These are phyloP conservation scores for Agrilus cyanescens DNA, from an alignment of 2,888 invertebrate species.

Conservation along the genomic window DNA sequence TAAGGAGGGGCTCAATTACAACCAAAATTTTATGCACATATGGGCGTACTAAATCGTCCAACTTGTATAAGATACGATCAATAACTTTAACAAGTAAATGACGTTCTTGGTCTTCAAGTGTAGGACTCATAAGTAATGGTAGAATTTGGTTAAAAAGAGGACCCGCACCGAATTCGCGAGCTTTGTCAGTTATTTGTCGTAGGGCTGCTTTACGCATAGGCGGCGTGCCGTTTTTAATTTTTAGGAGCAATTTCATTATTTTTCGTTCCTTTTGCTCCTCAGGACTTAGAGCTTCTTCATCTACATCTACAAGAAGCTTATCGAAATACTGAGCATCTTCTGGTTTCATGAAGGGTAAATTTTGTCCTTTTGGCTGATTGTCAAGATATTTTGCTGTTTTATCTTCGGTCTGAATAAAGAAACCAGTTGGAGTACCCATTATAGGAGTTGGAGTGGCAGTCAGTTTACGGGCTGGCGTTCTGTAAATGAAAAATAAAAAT, in stretches of 20 bases:
- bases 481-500: conserved; percentile 50
- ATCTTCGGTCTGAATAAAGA: conserved; percentile 90
- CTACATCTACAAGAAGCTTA: conserved; percentile 93
- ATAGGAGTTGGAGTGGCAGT: conserved; percentile 98
- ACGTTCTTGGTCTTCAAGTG: conserved; percentile 96
- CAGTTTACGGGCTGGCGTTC: conserved; percentile 94
- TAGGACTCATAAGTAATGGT: conserved; percentile 98
- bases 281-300: conserved; percentile 87
- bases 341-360: conserved; percentile 97
- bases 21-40: conserved; percentile 99
- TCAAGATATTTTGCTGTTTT: conserved; percentile 81
- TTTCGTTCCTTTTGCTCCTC: conserved; percentile 98
- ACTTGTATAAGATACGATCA: conserved; percentile 93
- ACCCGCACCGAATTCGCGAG: conserved; percentile 95
- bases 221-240: conserved; percentile 99
- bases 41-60: conserved; percentile 96
- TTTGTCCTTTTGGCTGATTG: conserved; percentile 91
- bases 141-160: conserved; percentile 98
- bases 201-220: conserved; percentile 98
- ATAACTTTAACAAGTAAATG: conserved; percentile 98
- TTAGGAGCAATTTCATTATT: conserved; percentile 95
- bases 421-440: conserved; percentile 81
- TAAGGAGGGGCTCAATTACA: conserved; percentile 95
- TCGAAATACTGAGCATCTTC: conserved; percentile 99
- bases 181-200: conserved; percentile 96